These are phyloP conservation scores for Avahi laniger DNA, from an alignment of 2,797 vertebrate species.

Conservation along the genomic window DNA sequence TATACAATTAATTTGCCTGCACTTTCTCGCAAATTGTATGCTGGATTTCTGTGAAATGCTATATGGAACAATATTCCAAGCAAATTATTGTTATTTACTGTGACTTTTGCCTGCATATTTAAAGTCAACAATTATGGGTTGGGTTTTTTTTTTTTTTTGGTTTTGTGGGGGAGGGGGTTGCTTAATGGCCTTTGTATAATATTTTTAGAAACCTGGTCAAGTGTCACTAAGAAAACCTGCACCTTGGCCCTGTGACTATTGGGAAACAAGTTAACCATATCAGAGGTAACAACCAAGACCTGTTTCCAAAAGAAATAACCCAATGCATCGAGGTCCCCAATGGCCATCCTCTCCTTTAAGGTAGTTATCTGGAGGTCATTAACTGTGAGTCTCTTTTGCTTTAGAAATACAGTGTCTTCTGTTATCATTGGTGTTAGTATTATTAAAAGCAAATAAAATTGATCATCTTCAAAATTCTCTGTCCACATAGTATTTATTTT, in stretches of 20 bases:
- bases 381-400: background rate
- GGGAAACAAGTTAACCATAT: slow-evolving; percentile 68
- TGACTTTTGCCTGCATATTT: slow-evolving; percentile 84
- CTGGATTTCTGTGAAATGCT: slow-evolving; percentile 84
- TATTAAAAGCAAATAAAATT: background rate
- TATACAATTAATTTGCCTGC: slow-evolving; percentile 87
- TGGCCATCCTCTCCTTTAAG: background rate
- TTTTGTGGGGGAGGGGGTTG: background rate
- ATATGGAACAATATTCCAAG: slow-evolving; percentile 82
- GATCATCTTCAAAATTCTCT: background rate
- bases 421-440: background rate
- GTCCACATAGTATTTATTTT: background rate
- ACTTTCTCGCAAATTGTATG: slow-evolving; percentile 85
- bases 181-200: slow-evolving; percentile 81
- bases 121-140: slow-evolving; percentile 84
- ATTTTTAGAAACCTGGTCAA: slow-evolving; percentile 83
- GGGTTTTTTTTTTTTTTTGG: slow-evolving; percentile 42
- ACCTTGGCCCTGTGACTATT: slow-evolving; percentile 63
- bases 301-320: slow-evolving; percentile 19
- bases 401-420: background rate
- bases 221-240: slow-evolving; percentile 73
- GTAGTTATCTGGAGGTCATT: background rate
- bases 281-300: background rate
- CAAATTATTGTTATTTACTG: slow-evolving; percentile 88
- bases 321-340: accelerated